These are phyloP conservation scores for Epicauta chinensis DNA, from an alignment of 1,140 invertebrate genomes.

Conservation along the genomic window DNA sequence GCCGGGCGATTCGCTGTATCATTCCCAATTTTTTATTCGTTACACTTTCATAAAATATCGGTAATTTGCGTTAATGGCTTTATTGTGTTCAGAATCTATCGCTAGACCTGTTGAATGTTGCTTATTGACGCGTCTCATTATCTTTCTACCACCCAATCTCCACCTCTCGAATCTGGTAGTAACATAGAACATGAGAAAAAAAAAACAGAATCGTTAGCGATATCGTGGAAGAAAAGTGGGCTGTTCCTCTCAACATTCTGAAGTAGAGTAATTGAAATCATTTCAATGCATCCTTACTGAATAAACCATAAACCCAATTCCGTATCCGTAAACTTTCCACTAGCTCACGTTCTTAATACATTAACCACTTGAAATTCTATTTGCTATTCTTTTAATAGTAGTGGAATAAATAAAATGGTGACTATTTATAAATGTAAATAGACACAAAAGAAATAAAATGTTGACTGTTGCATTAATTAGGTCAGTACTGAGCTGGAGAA, in stretches of 20 bases:
- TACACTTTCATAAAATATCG: too few species aligned
- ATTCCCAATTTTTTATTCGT: too few species aligned
- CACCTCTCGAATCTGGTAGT: too few species aligned
- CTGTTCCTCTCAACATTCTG: not conserved
- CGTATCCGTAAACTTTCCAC: conserved; percentile 19
- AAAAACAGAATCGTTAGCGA: too few species aligned
- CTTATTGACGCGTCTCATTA: not conserved
- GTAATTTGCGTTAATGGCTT: not conserved
- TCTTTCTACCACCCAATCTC: not conserved
- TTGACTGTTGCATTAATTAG: too few species aligned
- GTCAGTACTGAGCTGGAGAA: too few species aligned
- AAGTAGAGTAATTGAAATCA: conserved; percentile 35
- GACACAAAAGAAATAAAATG: too few species aligned
- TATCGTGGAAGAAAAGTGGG: too few species aligned
- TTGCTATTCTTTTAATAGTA: conserved; percentile 1
- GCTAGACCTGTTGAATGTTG: not conserved
- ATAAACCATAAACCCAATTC: conserved; percentile 30
- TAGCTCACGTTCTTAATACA: conserved; percentile 12
- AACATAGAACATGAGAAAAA: too few species aligned
- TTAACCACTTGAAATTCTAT: not conserved
- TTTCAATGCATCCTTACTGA: conserved; percentile 28
- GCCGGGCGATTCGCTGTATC: too few species aligned
- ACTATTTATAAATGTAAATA: too few species aligned
- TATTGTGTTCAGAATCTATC: not conserved
- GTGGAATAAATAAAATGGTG: not conserved